phyloP scores from a whole-genome alignment of 2,113 vertebrate species.

The Corvus cornix region DNA sequence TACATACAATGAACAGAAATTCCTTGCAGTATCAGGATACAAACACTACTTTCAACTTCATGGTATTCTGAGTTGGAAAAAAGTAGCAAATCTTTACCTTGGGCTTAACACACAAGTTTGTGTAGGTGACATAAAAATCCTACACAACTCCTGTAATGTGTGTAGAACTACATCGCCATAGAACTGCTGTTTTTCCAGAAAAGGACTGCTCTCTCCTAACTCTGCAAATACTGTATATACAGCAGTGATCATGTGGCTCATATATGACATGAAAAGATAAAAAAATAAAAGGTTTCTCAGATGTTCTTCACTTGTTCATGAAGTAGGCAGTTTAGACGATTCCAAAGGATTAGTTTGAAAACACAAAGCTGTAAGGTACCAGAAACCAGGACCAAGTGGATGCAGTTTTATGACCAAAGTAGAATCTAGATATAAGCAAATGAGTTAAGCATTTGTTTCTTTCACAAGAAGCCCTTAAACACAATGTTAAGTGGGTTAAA shows the following conservation, averaged over 20 bases:
- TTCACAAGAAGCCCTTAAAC: not conserved
- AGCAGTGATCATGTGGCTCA: not conserved
- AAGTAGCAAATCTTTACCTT: not conserved
- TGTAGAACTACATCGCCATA: not conserved
- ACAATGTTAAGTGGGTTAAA: not conserved
- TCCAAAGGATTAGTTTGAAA: not conserved
- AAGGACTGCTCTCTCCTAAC: not conserved
- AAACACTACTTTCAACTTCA: not conserved
- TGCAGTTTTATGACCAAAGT: not conserved
- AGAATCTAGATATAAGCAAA: not conserved
- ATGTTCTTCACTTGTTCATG: not conserved
- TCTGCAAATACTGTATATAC: not conserved
- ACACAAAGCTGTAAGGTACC: not conserved
- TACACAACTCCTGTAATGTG: accelerated
- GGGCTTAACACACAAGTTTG: not conserved
- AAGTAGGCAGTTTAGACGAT: not conserved
- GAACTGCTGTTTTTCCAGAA: not conserved
- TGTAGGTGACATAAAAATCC: not conserved
- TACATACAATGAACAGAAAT: not conserved
- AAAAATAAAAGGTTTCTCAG: not conserved
- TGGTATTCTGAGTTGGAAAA: not conserved
- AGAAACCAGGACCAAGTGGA: not conserved
- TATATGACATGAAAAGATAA: not conserved
- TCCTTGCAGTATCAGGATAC: not conserved
- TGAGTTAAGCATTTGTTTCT: not conserved